Evolutionary conservation across 2,888 invertebrate species (phyloP), one percentile per base, ranked within the genome.

Genomic region (Argyresthia albistria): DNA sequence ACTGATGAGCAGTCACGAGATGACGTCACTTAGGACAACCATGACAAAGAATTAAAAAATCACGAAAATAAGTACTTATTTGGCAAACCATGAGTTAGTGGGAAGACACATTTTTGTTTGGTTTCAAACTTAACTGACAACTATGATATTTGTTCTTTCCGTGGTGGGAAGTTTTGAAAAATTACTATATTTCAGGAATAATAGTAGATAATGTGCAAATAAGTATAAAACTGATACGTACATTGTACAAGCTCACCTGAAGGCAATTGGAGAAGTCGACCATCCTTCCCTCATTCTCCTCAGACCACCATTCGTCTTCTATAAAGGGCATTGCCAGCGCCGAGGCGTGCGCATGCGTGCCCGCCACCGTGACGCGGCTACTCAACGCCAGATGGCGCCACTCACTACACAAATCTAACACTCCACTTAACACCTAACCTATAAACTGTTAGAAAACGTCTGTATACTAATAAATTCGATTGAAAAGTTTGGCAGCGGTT

Each of bases 281-380:
- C 93, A 96, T 95, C 84, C 95, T 96, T 81, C 95, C 95, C 89
- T 96, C 96, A 89, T 95, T 96, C 90, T 96, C 96, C 74, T 95
- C 95, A 90, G 96, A 95, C 97, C 97, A 97, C 79, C 96, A 91
- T 81, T 97, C 96, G 91, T 97, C 96, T 90, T 97, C 96, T 88
- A 97, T 96, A 91, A 96, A 97, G 90, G 96, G 96, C 96, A 96
- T 96, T 90, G 94, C 93, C 92, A 92, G 86, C 82, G 90, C 89
- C 88, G 88, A 88, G 80, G 88, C 80, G 88, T 89, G 87, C 81
- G 89, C 89, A 88, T 89, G 88, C 75, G 90, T 80, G 84, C 89
- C 90, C 90, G 90, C 90, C 90, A 90, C 90, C 75, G 79, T 89
- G 81, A 72, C 78, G 74, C 81, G 73, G 70, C 77, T 71, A 67